Percentiles rank a stretch among this genome's conserved stretches.
These are phyloP conservation scores for Pipistrellus nathusii DNA, from an alignment of 2,797 vertebrate species.

Conservation along the genomic window DNA sequence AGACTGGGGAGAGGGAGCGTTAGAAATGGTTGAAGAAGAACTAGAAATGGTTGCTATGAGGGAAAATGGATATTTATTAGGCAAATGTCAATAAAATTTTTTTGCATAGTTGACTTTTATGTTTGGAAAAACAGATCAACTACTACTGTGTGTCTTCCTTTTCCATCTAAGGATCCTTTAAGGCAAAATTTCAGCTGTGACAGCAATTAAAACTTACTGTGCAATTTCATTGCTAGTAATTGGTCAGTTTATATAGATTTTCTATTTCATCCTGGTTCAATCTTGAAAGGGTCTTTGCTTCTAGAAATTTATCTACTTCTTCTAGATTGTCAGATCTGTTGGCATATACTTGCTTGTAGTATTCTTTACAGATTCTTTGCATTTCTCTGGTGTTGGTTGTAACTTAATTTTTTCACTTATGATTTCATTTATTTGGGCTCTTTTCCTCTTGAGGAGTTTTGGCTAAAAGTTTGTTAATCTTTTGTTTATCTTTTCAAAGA, in stretches of 20 bases:
- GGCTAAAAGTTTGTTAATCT: background rate
- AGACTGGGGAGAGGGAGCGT: background rate
- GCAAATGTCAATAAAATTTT: background rate
- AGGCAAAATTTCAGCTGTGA: background rate
- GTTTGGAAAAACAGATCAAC: background rate
- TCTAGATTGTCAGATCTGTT: background rate
- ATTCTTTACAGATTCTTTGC: background rate
- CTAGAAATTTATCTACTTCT: background rate
- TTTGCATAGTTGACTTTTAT: background rate
- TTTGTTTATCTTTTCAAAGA: constrained; percentile 20
- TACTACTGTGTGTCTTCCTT: background rate
- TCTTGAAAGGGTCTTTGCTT: background rate
- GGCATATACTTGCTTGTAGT: background rate
- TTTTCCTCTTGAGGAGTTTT: background rate
- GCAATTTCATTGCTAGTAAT: background rate
- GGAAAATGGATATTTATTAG: background rate
- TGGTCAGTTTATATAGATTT: background rate
- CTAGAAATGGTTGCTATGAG: background rate
- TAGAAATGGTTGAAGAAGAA: background rate
- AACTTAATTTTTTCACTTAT: background rate
- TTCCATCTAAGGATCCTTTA: background rate
- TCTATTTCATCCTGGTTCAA: background rate
- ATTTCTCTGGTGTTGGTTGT: background rate
- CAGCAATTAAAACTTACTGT: background rate
- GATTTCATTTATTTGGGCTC: background rate